These are phyloP conservation scores for Phrynocephalus vlangalii DNA, from an alignment of 2,797 vertebrate species.

Conservation along the genomic window DNA sequence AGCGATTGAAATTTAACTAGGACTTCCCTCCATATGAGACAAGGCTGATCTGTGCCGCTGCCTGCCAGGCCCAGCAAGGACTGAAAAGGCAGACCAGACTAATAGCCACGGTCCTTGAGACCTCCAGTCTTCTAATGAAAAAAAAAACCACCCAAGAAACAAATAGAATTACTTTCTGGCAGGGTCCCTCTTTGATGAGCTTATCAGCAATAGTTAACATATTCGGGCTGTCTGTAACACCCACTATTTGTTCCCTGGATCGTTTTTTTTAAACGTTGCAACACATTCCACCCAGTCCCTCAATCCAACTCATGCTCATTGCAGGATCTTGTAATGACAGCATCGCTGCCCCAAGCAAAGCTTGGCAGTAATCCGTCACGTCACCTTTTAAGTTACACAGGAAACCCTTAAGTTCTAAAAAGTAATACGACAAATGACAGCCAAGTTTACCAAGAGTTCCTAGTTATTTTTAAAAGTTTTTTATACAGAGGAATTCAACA, in stretches of 20 bases:
- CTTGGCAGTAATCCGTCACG: no score
- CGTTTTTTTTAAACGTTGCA: not conserved
- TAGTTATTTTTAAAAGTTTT: no score
- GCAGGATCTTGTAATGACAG: not conserved
- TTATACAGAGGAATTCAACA: no score
- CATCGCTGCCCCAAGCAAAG: no score
- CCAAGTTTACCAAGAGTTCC: no score
- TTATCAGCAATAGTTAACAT: conserved; percentile 35
- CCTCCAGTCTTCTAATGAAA: conserved; percentile 11
- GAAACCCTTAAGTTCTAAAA: no score
- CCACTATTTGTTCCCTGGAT: not conserved
- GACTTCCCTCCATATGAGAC: not conserved
- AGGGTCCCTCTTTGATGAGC: not conserved
- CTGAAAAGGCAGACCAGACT: no score
- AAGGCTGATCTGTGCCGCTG: no score
- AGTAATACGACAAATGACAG: no score
- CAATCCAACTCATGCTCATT: not conserved
- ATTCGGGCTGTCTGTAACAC: conserved; percentile 15
- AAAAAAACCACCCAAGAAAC: not conserved
- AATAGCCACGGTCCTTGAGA: not conserved
- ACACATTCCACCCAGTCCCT: not conserved
- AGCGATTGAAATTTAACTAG: conserved; percentile 27
- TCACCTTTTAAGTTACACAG: no score
- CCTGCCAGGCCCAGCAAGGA: no score
- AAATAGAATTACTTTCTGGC: conserved; percentile 19